Base-by-base conservation (phyloP, 1,140 invertebrate genomes). In the Planococcus citri region DNA sequence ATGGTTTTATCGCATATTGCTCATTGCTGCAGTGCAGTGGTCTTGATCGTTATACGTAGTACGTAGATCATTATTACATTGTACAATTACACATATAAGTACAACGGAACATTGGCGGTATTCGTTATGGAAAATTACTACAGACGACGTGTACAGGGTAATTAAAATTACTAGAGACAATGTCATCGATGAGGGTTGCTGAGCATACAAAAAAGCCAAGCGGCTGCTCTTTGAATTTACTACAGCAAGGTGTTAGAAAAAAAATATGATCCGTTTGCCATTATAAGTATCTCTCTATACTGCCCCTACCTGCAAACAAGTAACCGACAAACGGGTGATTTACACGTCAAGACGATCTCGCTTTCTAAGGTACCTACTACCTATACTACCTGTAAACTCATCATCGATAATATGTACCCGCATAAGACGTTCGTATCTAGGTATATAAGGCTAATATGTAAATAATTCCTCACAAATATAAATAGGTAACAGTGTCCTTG, bases 401-500 rank as follows among this genome's bases (percentile, higher is more conserved):
- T 51, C 41, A 20, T 51, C 41, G 41, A 51, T 51, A 51, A 51
- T 51, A 51, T 20, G 6, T 51, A 51, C 41, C 41, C 41, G 41
- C 41, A 51, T 51, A 51, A 51, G 41, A 51, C 41, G 17, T 51
- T 51, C 6, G 6, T 6, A 51, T n/a, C 2, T 6, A 51, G 2
- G 29, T 12, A 12, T 3, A 3, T 6, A 12, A 3, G 29, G 41
- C 41, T 51, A 51, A 51, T 51, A 51, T 51, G 41, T 51, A 51
- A 51, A 51, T 51, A 51, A 51, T 51, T 20, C 41, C 6, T 9
- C 17, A 51, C 17, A 51, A 51, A 51, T 51, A 17, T 51, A 51
- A 9, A 51, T 51, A 51, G 41, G 41, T 51, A 51, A 51, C 41
- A 51, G 41, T 51, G 41, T 51, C 41, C 41, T 51, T 51, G 41